A percentile compares a stretch with the other conserved stretches of the same genome.
Evolutionary conservation across 2,113 vertebrate genomes (phyloP).

Genomic region (Polyodon spathula): DNA sequence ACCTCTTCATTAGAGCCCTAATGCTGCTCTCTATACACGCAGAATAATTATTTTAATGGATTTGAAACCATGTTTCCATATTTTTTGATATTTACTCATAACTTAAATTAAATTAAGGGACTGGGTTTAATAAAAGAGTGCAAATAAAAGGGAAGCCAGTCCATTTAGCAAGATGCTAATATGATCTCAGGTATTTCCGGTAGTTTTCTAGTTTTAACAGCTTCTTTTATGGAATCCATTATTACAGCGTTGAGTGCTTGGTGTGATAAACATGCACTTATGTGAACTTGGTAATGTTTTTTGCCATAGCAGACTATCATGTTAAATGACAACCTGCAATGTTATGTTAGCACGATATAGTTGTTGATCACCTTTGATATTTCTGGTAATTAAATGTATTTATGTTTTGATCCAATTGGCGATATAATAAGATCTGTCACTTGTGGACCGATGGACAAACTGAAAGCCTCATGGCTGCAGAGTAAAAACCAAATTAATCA

Average conservation of each 20-base stretch:
- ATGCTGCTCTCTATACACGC: not conserved
- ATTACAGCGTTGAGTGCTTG: not conserved
- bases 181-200: constrained; percentile 18
- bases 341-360: no score
- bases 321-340: no score
- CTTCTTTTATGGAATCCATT: constrained; percentile 12
- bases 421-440: no score
- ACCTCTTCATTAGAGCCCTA: not conserved
- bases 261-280: not conserved
- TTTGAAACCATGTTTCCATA: not conserved
- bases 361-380: no score
- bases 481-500: no score
- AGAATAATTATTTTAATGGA: not conserved
- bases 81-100: constrained; percentile 25
- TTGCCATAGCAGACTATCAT: no score
- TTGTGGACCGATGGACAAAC: no score
- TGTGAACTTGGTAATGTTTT: not conserved
- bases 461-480: no score
- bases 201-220: constrained; percentile 11
- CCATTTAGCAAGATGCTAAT: constrained; percentile 13
- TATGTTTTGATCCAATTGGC: no score
- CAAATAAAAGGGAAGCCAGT: constrained; percentile 14
- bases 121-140: constrained; percentile 19
- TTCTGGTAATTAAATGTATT: no score
- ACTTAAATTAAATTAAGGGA: constrained; percentile 22